Evolutionary conservation across 1,140 invertebrate genomes (phyloP), one percentile per base, ranked within the genome.

Genomic region (Caenorhabditis remanei): DNA sequence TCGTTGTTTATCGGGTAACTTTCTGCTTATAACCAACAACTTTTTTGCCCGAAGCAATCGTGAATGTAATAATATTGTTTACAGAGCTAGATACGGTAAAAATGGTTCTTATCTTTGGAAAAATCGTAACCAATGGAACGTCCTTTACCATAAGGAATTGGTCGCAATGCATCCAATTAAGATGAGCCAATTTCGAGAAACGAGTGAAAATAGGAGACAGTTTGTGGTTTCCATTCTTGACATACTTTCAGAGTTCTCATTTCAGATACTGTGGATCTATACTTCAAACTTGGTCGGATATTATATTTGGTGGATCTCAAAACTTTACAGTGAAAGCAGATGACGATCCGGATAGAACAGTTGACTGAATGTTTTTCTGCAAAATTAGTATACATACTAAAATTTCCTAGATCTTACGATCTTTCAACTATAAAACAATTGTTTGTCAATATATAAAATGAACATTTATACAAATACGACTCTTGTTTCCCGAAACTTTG

Each of bases 121-220:
- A 46, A 46, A 71, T 71, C 40, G 65, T 11, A 5, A 46, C 4
- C 19, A 43, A 19, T 71, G 65, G 65, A 4, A 43, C 11, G 19
- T 14, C 5, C 0, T 4, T 19, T 71, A 71, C 43, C 3, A 43
- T 16, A 71, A 71, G 16, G 43, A 7, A 14, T 19, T 71, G 65
- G 65, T 71, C n/a, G 65, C 9, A 71, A 46, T 71, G 40, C 65
- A 71, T 71, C 65, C 65, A 5, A 19, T 71, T 3, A 71, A 71
- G 21, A 19, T 71, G 3, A 71, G 65, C 21, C 65, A 43, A 11
- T 71, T 71, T 46, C 5, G 16, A 71, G 8, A 16, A 6, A 11
- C 43, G 3, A 41, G 65, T 6, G 40, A 71, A 71, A 71, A 71
- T 9, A 43, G 65, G 41, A 71, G 0, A 46, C 43, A 19, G 65